Evolutionary conservation across 2,888 invertebrate species (phyloP), one percentile per base, ranked within the genome.

Genomic region (Miltochrista miniata): DNA sequence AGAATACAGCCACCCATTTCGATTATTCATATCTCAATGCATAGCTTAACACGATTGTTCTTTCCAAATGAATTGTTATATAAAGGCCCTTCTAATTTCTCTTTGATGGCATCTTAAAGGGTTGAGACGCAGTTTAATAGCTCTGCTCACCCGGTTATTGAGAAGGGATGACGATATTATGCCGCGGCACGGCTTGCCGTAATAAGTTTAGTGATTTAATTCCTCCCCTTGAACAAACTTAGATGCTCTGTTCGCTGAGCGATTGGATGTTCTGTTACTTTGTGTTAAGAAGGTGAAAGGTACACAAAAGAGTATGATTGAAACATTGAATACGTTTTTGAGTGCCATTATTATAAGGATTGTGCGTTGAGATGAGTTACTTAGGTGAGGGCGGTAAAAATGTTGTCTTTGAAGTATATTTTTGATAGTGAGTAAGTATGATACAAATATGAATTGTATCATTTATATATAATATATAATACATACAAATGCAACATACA

Each of bases 121-220:
- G 64, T 61, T 60, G 47, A 47, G 45, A 55, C 48, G 48, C 60
- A 69, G 54, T 62, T 54, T 62, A 65, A 69, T 63, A 59, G 57
- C 54, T n/a, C n/a, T 58, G 58, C 48, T 58, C 61, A 48, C 50
- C 59, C 56, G 51, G 36, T 58, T 53, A 52, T 45, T 46, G 54
- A 39, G 52, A 39, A 61, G 51, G 61, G 59, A 58, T 57, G 51
- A 47, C 54, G 56, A 55, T 59, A 64, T 73, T 71, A 70, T 71
- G 76, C 72, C 57, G 55, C 51, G 57, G 66, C 73, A 70, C 72
- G 75, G 57, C 66, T 59, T 53, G 70, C 68, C 61, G 53, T 71
- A 69, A 75, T 74, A 71, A 77, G 61, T 73, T 72, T 58, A 68
- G 64, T 70, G 70, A 78, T 76, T 79, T 74, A 71, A 79, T 79